Evolutionary conservation across 2,797 vertebrate genomes (phyloP).

Genomic region (Falco cherrug): DNA sequence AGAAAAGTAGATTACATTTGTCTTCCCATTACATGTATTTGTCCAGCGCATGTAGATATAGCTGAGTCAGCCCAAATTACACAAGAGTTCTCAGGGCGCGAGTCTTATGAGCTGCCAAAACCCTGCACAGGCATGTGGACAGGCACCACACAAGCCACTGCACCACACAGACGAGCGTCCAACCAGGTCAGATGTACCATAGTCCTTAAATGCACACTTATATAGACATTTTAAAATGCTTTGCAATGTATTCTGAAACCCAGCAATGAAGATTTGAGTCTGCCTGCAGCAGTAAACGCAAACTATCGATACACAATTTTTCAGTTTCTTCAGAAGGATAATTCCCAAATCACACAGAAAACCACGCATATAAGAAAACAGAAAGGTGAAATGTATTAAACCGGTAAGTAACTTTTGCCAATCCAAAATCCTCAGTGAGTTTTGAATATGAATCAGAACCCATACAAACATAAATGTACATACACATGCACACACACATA

Average conservation of each 20-base stretch:
- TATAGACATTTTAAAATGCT: not conserved
- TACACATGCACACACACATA: too few species aligned
- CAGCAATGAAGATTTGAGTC: not conserved
- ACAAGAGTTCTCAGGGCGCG: not conserved
- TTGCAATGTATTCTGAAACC: not conserved
- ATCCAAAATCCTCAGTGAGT: not conserved
- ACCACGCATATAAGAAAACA: not conserved
- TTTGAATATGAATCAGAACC: not conserved
- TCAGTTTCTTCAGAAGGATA: not conserved
- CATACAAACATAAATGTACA: not conserved
- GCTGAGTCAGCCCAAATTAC: not conserved
- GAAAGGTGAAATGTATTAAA: not conserved
- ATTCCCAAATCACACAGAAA: not conserved
- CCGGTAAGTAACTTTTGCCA: not conserved
- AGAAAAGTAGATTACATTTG: not conserved
- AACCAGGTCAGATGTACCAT: accelerated
- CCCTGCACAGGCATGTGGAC: accelerated
- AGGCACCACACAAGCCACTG: not conserved
- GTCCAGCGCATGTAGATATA: accelerated
- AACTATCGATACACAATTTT: too few species aligned
- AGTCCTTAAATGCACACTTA: not conserved
- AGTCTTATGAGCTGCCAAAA: not conserved
- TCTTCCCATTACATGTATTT: not conserved
- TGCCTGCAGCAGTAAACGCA: not conserved
- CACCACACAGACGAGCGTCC: accelerated